These are phyloP conservation scores for Cinclus cinclus DNA, from an alignment of 2,113 vertebrate species.

Conservation along the genomic window DNA sequence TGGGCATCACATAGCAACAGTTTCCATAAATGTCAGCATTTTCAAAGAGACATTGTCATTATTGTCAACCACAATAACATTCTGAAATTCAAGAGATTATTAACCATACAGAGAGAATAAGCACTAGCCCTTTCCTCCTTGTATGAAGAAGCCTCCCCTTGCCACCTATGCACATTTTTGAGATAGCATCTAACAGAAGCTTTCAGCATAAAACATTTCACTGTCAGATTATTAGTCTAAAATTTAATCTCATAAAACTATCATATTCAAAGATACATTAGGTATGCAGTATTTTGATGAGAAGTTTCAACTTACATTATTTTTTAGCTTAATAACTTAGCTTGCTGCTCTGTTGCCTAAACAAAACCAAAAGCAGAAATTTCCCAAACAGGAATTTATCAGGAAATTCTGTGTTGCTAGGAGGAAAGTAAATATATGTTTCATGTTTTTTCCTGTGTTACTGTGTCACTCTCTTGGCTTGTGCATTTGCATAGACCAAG, in stretches of 20 bases:
- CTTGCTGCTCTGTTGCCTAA: not conserved
- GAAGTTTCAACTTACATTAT: not conserved
- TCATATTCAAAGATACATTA: not conserved
- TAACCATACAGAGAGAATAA: constrained; percentile 4
- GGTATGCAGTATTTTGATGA: not conserved
- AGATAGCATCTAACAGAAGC: not conserved
- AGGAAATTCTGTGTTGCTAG: not conserved
- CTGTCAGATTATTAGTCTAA: not conserved
- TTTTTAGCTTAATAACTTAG: not conserved
- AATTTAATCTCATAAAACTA: not conserved
- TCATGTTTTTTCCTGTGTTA: not conserved
- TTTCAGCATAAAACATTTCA: not conserved
- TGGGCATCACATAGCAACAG: constrained; percentile 28
- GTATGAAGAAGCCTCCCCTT: not conserved
- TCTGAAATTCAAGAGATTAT: constrained; percentile 33
- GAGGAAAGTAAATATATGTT: not conserved
- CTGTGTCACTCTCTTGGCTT: not conserved
- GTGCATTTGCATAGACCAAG: not conserved
- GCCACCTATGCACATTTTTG: not conserved
- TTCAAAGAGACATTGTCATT: not conserved
- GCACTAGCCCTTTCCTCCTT: not conserved
- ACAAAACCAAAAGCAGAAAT: not conserved
- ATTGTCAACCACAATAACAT: constrained; percentile 9
- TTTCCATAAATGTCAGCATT: constrained; percentile 31
- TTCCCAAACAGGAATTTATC: not conserved